Evolutionary conservation across 2,888 invertebrate species (phyloP).

Genomic region (Apomyelois bistriatella): DNA sequence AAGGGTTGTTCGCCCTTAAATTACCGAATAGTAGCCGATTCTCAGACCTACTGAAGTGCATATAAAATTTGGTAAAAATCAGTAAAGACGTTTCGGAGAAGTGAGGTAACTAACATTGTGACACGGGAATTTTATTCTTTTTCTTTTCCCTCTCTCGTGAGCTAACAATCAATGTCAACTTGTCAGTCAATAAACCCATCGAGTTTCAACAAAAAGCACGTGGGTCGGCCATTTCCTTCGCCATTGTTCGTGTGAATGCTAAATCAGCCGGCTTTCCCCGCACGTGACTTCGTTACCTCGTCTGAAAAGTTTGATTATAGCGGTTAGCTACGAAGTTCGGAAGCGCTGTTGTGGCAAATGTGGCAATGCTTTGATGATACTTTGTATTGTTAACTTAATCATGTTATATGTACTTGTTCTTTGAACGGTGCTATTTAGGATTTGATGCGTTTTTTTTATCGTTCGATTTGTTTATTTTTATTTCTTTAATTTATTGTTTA

Average conservation of each 20-base stretch:
- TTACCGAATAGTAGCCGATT: no score
- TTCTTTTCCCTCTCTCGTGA: not conserved
- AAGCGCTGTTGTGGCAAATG: not conserved
- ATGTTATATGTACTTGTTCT: not conserved
- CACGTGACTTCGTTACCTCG: conserved; percentile 8
- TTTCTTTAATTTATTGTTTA: no score
- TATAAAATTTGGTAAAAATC: no score
- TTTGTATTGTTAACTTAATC: not conserved
- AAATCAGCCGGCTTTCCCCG: not conserved
- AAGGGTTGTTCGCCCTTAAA: no score
- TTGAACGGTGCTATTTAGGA: no score
- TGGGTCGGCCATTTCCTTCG: not conserved
- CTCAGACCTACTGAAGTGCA: no score
- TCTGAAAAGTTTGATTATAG: conserved; percentile 8
- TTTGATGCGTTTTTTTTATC: no score
- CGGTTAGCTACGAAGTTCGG: not conserved
- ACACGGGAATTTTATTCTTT: not conserved
- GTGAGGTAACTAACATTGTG: no score
- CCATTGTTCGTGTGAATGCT: not conserved
- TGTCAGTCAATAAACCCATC: not conserved
- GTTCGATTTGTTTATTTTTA: no score
- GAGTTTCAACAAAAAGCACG: not conserved
- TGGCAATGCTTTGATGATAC: not conserved
- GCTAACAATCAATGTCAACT: not conserved
- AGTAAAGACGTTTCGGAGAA: no score